Evolutionary conservation across 2,888 invertebrate genomes (phyloP), one percentile per base, ranked within the genome.

Genomic region (Acanthosepion esculentum): DNA sequence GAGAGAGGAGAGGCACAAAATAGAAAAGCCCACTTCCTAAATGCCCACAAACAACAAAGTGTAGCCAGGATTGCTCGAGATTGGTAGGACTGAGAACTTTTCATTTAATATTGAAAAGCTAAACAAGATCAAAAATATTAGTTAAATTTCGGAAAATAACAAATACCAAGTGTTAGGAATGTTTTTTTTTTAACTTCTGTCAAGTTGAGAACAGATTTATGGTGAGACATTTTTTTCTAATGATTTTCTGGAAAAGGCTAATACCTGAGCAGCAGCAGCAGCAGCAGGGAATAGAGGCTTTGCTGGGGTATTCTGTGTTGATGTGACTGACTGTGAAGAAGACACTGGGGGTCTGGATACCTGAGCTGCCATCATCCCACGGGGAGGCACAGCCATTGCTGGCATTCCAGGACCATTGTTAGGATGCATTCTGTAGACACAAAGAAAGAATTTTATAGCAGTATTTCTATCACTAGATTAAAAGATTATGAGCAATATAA

Each of bases 241-340:
- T 91, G 33, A 92, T 18, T 29, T 91, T 55, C 18, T 48, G 33
- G 48, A 94, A 41, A 20, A 33, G 41, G 91, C 15, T 95, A 95
- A 95, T 95, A 96, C 97, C 96, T 96, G 96, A 64, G 96, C 96
- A 94, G 97, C 97, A 95, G 97, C 94, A 95, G 97, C 93, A 33
- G 94, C 94, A 94, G 94, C 94, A 55, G 97, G 97, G 95, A 97
- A 97, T 6, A 97, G 95, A 55, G 97, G 97, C 95, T 96, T 97
- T 91, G 96, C 95, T 50, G 97, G 96, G 5, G 96, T 96, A 91
- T 95, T 95, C 91, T 95, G 95, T 53, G 96, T 96, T 94, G 96
- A 95, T 10, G 96, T 96, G n/a, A 96, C 96, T 50, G 94, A 59
- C 94, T 94, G 94, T 55, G 94, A 55, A 29, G 59, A 94, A 29